phyloP scores from a whole-genome alignment of 2,797 vertebrate genomes.

The Scomberomorus guttatus region DNA sequence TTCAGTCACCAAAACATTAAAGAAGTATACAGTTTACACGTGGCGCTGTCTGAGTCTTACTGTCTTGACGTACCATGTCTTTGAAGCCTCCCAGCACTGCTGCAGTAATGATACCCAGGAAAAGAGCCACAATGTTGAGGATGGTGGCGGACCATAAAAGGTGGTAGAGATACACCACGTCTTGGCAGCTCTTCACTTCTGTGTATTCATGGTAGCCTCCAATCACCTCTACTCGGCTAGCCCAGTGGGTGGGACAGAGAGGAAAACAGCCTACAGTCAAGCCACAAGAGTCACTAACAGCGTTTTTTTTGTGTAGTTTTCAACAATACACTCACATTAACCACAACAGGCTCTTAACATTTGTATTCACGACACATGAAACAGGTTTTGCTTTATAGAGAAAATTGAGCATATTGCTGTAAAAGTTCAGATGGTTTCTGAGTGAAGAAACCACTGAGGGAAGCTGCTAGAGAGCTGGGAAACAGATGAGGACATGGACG shows the following conservation, averaged over 20 bases:
- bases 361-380: slow-evolving; percentile 39
- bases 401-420: slow-evolving; percentile 26
- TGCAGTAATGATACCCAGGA: slow-evolving; percentile 97
- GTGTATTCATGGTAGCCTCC: slow-evolving; percentile 98
- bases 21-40: not conserved
- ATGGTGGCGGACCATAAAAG: slow-evolving; percentile 97
- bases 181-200: slow-evolving; percentile 96
- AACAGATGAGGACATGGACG: slow-evolving; percentile 48
- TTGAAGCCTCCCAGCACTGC: slow-evolving; percentile 97
- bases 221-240: slow-evolving; percentile 85
- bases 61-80: slow-evolving; percentile 89
- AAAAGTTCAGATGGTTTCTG: slow-evolving; percentile 32
- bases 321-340: slow-evolving; percentile 2
- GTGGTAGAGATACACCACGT: slow-evolving; percentile 97
- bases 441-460: slow-evolving; percentile 15
- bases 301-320: not conserved
- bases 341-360: slow-evolving; percentile 16
- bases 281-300: slow-evolving; percentile 47
- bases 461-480: slow-evolving; percentile 31
- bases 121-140: slow-evolving; percentile 96
- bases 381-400: slow-evolving; percentile 44
- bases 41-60: not conserved
- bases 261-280: slow-evolving; percentile 60
- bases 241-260: slow-evolving; percentile 68
- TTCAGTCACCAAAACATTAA: not conserved